Evolutionary conservation across 2,113 vertebrate species (phyloP), one percentile per base, ranked within the genome.

Genomic region (Dermatemys mawii): DNA sequence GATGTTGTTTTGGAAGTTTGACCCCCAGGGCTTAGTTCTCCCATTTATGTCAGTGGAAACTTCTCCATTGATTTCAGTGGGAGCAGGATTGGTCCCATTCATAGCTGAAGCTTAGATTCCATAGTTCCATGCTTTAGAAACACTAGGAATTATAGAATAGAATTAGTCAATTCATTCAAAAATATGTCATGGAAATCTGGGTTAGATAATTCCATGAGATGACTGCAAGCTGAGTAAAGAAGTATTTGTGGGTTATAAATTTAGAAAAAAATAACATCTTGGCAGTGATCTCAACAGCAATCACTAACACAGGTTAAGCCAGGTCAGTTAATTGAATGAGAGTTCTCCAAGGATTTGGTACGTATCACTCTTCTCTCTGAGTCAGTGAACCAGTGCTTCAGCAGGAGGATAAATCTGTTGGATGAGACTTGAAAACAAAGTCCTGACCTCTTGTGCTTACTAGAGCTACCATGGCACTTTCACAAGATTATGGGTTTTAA

Each of bases 281-380:
- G 27, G 8, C 11, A 70, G 32, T 1, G 4, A 38, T 70, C 48
- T 92, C 50, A 60, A 21, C 83, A 48, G 44, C 12, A 88, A 16
- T 90, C 92, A 26, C 41, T 50, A 81, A 55, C 14, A 29, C 4
- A 2, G 46, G 60, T 26, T 26, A 67, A 76, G 26, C 48, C 29
- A 12, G 29, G 32, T 89, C 29, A 78, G 22, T 22, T 53, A 38
- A 41, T 84, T 93, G 53, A 24, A 60, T 90, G 84, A 32, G 50
- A 96, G 50, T 16, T 48, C 93, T 57, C 29, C 70, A 90, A 70
- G 55, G 35, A 57, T 90, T 89, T 87, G 60, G 38, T 57, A 57
- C 50, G 24, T 93, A 6, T 46, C 83, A 19, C 76, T 94, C 27
- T 84, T 93, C 60, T 88, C 75, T 92, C 13, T 35, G 83, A 29